These are phyloP conservation scores for Tachuris rubrigastra DNA, from an alignment of 2,113 vertebrate genomes.

Conservation along the genomic window DNA sequence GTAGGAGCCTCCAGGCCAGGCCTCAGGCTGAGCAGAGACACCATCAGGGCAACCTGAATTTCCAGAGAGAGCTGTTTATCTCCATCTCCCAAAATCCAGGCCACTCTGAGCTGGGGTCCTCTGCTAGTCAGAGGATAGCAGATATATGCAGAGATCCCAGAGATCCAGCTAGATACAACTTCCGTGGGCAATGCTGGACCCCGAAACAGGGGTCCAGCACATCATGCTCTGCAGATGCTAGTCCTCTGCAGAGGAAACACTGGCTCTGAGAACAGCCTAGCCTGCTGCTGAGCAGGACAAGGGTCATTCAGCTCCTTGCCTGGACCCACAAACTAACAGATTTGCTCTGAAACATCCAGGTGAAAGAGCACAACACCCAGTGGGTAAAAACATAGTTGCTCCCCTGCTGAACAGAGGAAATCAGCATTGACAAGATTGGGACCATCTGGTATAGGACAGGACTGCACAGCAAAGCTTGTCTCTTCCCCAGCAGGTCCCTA, in stretches of 20 bases:
- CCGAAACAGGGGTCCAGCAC: not conserved
- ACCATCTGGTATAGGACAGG: not conserved
- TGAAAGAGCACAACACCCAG: not conserved
- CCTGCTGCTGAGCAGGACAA: not conserved
- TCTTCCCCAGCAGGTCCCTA: not conserved
- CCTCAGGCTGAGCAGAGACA: not conserved
- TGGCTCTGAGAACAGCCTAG: not conserved
- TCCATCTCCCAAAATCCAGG: not conserved
- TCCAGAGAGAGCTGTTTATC: not conserved
- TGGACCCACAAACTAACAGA: not conserved
- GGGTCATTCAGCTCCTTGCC: not conserved
- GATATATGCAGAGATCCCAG: not conserved
- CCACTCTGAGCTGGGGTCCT: not conserved
- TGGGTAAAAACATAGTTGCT: not conserved
- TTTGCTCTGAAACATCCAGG: not conserved
- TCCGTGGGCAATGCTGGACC: not conserved
- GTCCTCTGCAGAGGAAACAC: accelerated
- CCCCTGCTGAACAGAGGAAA: not conserved
- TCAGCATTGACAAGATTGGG: not conserved
- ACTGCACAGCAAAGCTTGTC: not conserved
- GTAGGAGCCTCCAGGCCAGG: not conserved
- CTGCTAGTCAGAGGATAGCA: not conserved
- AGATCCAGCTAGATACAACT: not conserved
- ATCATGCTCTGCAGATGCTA: not conserved
- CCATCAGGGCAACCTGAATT: not conserved